Evolutionary conservation across 2,113 vertebrate species (phyloP), one percentile per base, ranked within the genome.

Genomic region (Vimba vimba): DNA sequence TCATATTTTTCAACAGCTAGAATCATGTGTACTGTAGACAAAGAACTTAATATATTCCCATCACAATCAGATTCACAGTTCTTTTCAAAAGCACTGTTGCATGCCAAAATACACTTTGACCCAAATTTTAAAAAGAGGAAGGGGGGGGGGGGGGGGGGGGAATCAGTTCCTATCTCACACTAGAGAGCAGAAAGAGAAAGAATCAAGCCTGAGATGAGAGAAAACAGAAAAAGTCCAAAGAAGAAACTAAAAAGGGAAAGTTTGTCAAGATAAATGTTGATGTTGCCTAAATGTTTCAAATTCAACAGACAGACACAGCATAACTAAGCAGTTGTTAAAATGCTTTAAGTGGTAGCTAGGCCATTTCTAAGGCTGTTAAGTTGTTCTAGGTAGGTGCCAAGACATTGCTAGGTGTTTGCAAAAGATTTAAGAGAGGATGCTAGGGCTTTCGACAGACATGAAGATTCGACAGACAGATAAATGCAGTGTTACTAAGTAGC

Each of bases 121-220:
- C 88, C 88, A 86, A 57, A 84, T 12, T 39, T 86, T 88, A 23
- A 73, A 76, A 85, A 83, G 52, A 33, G 23, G 47, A 36, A 15
- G n/a, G 21, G n/a, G n/a, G 21, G n/a, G n/a, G 21, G n/a, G n/a
- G 21, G n/a, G n/a, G 21, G n/a, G n/a, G 21, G n/a, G 15, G 17
- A 50, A 73, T 43, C n/a, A 23, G 82, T 74, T 69, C 73, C 73
- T n/a, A 64, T 79, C 84, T 86, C 60, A 79, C 62, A 62, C 25
- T 39, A 66, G 83, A 76, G 23, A 82, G 71, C 21, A 78, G 83
- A 52, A 8, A 66, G 52, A 43, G 12, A 15, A 59, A 64, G 7
- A 33, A 33, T 68, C 39, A 85, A 27, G 11, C 39, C 33, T 2
- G 68, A 71, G 68, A 84, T 9, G 1, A 52, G 21, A 75, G 3